Evolutionary conservation across 2,113 vertebrate species (phyloP).

Genomic region (Seriola rivoliana): DNA sequence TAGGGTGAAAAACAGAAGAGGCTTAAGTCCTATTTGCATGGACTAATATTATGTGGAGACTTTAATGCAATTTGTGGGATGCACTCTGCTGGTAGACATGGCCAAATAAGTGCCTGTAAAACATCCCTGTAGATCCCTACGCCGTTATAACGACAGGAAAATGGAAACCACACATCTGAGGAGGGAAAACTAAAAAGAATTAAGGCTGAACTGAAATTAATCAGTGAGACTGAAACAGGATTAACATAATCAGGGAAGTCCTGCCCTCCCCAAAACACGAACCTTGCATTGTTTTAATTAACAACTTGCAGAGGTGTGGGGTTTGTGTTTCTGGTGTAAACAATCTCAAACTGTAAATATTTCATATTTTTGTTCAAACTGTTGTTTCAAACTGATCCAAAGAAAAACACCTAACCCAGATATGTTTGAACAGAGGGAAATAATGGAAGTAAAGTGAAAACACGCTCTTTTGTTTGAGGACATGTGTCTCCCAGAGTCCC

Average conservation of each 20-base stretch:
- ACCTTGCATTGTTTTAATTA: not conserved
- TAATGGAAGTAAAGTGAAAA: too few species aligned
- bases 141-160: not conserved
- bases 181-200: not conserved
- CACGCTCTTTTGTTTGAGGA: too few species aligned
- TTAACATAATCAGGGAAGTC: not conserved
- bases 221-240: not conserved
- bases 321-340: constrained; percentile 9
- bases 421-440: too few species aligned
- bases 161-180: not conserved
- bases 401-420: too few species aligned
- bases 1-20: constrained; percentile 30
- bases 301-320: not conserved
- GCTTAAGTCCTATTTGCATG: constrained; percentile 12
- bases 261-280: not conserved
- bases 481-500: not conserved
- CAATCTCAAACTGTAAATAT: not conserved
- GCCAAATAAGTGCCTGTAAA: not conserved
- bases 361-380: not conserved
- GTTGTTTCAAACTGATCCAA: too few species aligned
- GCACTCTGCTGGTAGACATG: not conserved
- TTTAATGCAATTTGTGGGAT: not conserved
- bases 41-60: not conserved
- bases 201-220: not conserved
- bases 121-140: not conserved